These are phyloP conservation scores for Sebastes fasciatus DNA, from an alignment of 2,113 vertebrate species.

Conservation along the genomic window DNA sequence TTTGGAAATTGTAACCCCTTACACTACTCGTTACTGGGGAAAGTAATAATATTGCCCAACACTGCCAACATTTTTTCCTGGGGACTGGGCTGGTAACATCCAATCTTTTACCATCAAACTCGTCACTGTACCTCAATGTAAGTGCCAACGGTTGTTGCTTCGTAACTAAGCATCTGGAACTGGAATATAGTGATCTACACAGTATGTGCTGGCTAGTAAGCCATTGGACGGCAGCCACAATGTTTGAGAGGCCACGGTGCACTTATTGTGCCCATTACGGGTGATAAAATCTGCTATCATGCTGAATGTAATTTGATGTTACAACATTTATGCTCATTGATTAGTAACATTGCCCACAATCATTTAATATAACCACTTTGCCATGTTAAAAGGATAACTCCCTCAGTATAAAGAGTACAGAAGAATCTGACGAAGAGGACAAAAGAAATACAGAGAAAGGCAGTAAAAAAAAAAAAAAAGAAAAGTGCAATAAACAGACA, in stretches of 20 bases:
- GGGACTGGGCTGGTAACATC: not conserved
- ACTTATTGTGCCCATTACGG: not conserved
- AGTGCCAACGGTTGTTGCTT: not conserved
- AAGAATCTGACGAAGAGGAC: not conserved
- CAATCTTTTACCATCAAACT: not conserved
- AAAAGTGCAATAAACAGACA: slow-evolving; percentile 5
- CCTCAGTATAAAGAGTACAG: not conserved
- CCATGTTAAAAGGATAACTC: not conserved
- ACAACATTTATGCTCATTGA: not conserved
- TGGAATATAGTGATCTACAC: not conserved
- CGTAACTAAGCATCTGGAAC: not conserved
- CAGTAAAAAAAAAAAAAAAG: not conserved
- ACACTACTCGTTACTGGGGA: too few species aligned
- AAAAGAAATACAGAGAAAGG: slow-evolving; percentile 9
- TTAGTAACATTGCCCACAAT: not conserved
- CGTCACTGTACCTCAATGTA: not conserved
- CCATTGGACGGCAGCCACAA: not conserved
- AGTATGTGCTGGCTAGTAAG: not conserved
- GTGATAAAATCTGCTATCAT: not conserved
- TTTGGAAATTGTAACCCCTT: too few species aligned
- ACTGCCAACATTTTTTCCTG: too few species aligned
- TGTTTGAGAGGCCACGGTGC: not conserved
- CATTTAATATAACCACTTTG: not conserved
- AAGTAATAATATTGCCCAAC: too few species aligned
- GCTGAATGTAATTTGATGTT: not conserved